Conservation (phyloP, 2,113 vertebrate species). For the Chionomys nivalis region DNA sequence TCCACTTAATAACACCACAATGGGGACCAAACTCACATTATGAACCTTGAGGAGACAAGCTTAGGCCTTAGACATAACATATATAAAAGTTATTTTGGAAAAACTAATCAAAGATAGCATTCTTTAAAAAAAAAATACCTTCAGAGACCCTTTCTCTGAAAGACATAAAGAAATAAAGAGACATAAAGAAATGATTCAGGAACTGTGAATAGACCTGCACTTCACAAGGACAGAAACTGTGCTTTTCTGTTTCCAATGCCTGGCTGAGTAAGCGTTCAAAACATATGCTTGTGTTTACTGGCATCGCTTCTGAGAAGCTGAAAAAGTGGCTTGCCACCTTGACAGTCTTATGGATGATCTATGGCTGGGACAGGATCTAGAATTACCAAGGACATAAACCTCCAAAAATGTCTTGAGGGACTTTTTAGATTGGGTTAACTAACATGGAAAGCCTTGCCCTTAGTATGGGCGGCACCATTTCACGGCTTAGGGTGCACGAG, state of each 20-base stretch:
- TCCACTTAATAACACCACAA: not conserved
- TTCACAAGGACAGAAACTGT: not conserved
- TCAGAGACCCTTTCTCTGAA: not conserved
- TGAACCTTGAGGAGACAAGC: not conserved
- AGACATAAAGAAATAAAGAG: too few species aligned
- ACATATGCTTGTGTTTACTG: not conserved
- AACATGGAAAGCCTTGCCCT: not conserved
- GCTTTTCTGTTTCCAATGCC: not conserved
- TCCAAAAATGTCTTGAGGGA: not conserved
- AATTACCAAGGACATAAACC: not conserved
- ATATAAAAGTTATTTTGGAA: slow-evolving; percentile 13
- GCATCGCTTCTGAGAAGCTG: not conserved
- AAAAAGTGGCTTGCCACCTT: not conserved
- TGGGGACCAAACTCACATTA: not conserved
- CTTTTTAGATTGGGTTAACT: not conserved
- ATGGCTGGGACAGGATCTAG: not conserved
- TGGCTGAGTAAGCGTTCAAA: not conserved
- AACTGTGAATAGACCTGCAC: not conserved
- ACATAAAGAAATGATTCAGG: not conserved
- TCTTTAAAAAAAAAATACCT: not conserved
- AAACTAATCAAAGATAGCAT: not conserved
- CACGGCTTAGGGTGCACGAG: not conserved
- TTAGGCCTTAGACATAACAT: not conserved
- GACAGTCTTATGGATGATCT: not conserved
- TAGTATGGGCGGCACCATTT: too few species aligned